Conservation (phyloP, 1,140 invertebrate species). For the Tachypleus tridentatus region DNA sequence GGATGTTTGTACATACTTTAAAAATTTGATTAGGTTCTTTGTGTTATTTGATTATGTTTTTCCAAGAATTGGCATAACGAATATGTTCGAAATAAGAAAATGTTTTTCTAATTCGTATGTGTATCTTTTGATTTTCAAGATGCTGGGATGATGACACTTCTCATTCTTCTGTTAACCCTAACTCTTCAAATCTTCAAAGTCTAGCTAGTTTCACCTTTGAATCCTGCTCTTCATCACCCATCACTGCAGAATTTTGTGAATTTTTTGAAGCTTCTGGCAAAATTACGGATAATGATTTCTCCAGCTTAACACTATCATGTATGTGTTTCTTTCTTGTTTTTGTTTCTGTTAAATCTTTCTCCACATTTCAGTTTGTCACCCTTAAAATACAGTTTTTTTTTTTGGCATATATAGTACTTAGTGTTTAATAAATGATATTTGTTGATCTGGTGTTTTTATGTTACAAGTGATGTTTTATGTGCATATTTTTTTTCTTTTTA, state of each 20-base stretch:
- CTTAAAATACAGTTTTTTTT: background rate
- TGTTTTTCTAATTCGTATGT: no score
- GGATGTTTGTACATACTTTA: no score
- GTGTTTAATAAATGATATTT: no score
- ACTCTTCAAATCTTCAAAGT: conserved; percentile 52
- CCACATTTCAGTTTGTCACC: no score
- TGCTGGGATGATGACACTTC: conserved; percentile 62
- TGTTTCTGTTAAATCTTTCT: background rate
- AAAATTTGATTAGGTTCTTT: no score
- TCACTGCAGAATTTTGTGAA: conserved; percentile 77
- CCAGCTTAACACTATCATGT: conserved; percentile 74
- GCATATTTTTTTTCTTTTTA: no score
- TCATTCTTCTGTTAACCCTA: conserved; percentile 57
- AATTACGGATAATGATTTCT: conserved; percentile 73
- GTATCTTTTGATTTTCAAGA: conserved; percentile 29
- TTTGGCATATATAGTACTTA: conserved; percentile 29
- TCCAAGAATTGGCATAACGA: no score
- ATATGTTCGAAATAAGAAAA: no score
- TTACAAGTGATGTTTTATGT: no score
- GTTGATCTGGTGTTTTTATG: no score
- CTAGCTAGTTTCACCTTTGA: conserved; percentile 57
- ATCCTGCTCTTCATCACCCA: conserved; percentile 71
- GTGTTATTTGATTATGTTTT: no score
- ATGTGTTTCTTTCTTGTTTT: conserved; percentile 15
- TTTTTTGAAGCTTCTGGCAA: conserved; percentile 64